phyloP scores from a whole-genome alignment of 2,888 invertebrate genomes.

The Allacma fusca region DNA sequence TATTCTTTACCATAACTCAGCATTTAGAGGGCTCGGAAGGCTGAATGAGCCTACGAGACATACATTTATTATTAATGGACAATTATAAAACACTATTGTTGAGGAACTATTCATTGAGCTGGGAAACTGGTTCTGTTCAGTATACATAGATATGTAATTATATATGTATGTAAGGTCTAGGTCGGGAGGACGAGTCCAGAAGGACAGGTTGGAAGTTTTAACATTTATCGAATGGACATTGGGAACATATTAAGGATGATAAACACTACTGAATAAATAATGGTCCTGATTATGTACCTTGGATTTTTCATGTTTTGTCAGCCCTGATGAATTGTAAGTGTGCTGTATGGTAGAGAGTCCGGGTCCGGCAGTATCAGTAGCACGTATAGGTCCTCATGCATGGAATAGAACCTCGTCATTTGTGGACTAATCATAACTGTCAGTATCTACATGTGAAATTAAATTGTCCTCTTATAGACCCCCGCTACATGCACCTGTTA shows the following conservation, averaged over 20 bases:
- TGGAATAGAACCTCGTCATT: background rate
- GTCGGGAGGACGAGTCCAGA: background rate
- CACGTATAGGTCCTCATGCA: background rate
- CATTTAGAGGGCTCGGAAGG: too few relatives aligned
- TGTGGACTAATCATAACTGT: slow-evolving; percentile 3
- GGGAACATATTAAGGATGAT: background rate
- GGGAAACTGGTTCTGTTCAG: too few relatives aligned
- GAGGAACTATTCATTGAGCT: too few relatives aligned
- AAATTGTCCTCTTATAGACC: background rate
- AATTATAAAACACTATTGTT: too few relatives aligned
- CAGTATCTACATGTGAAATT: slow-evolving; percentile 1
- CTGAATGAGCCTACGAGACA: too few relatives aligned
- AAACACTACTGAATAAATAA: slow-evolving; percentile 6
- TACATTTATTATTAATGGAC: too few relatives aligned
- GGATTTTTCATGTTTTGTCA: background rate
- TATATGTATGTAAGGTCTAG: too few relatives aligned
- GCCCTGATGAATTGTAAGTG: too few relatives aligned
- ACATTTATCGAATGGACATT: background rate
- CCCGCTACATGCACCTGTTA: slow-evolving; percentile 10
- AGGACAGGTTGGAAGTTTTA: background rate
- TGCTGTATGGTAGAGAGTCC: too few relatives aligned
- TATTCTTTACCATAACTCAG: too few relatives aligned
- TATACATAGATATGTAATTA: too few relatives aligned
- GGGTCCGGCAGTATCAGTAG: too few relatives aligned
- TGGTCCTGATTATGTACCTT: background rate